Conservation (phyloP, 2,113 vertebrate species). For the Piaya cayana region DNA sequence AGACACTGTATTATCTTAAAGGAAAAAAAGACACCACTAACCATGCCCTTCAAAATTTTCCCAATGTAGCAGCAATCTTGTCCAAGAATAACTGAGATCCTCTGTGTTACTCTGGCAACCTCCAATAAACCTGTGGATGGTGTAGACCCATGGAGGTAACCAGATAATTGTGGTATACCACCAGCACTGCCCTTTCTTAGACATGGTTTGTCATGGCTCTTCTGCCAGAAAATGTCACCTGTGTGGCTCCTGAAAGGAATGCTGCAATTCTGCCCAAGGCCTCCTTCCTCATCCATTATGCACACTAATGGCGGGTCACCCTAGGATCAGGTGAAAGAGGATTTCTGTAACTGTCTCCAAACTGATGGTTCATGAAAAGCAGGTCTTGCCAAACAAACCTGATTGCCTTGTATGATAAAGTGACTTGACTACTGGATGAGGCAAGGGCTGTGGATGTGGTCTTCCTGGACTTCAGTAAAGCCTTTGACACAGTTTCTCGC, state of each 20-base stretch:
- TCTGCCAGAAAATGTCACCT: not conserved
- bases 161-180: fast-evolving
- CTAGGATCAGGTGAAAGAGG: not conserved
- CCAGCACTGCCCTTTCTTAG: not conserved
- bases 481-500: no score
- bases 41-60: not conserved
- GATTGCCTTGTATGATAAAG: no score
- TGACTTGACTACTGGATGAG: no score
- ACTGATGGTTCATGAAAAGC: no score
- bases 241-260: not conserved
- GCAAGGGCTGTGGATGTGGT: no score
- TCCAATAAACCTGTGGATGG: not conserved
- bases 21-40: not conserved
- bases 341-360: not conserved
- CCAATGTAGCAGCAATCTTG: not conserved
- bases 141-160: not conserved
- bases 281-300: not conserved
- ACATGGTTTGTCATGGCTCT: fast-evolving
- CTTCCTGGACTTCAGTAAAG: no score
- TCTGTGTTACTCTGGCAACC: not conserved
- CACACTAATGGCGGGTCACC: not conserved
- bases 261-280: not conserved
- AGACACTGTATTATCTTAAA: not conserved
- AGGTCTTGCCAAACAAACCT: no score
- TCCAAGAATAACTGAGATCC: not conserved